Conservation (phyloP, 2,113 vertebrate species). For the Hypomesus transpacificus region DNA sequence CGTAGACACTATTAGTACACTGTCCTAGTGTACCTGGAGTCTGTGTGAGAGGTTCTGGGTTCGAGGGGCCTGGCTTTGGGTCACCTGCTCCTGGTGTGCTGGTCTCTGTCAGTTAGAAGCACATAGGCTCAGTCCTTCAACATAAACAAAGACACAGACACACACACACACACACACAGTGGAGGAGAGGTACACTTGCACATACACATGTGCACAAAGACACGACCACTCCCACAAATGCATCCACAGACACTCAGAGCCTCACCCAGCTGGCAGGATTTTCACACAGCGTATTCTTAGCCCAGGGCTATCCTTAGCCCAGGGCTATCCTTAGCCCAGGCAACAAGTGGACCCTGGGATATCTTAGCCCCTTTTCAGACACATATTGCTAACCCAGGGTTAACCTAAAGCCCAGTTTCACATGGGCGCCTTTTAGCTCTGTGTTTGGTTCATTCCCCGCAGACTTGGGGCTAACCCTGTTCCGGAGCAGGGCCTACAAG, state of each 20-base stretch:
- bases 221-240: background rate
- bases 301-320: no score
- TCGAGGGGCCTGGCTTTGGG: conserved; percentile 25
- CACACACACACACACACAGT: conserved; percentile 11
- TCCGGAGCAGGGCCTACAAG: no score
- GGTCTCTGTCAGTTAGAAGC: conserved; percentile 18
- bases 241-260: background rate
- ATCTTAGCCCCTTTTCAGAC: no score
- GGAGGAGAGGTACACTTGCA: background rate
- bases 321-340: no score
- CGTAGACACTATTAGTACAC: background rate
- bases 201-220: background rate
- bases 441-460: no score
- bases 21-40: conserved; percentile 28
- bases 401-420: no score
- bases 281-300: no score
- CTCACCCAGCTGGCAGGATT: background rate
- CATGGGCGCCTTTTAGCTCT: no score
- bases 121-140: conserved; percentile 18
- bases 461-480: no score
- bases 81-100: conserved; percentile 23
- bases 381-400: no score
- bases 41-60: conserved; percentile 15
- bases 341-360: no score
- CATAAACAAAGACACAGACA: conserved; percentile 9